A percentile compares a stretch with the other conserved stretches of the same genome.
These are phyloP conservation scores for Urocynchramus pylzowi DNA, from an alignment of 2,113 vertebrate species.

Conservation along the genomic window DNA sequence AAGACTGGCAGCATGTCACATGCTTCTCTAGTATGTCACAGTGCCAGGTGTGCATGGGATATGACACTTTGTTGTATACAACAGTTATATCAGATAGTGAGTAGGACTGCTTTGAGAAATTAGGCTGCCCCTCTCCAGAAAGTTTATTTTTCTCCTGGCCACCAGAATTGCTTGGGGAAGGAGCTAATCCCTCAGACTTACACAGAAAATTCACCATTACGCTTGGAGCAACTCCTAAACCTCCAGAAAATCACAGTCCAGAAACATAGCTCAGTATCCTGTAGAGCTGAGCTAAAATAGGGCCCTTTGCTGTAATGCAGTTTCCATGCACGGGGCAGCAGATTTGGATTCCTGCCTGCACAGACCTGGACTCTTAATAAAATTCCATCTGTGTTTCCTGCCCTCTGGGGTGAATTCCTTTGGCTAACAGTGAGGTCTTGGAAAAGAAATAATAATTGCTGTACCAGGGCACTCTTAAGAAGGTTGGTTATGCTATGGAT, in stretches of 20 bases:
- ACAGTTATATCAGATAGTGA: background rate
- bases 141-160: background rate
- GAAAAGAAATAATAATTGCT: background rate
- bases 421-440: constrained; percentile 4
- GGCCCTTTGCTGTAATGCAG: background rate
- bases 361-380: constrained; percentile 6
- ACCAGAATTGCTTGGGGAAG: background rate
- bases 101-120: background rate
- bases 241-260: background rate
- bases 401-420: background rate
- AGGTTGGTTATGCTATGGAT: background rate
- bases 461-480: background rate
- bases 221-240: background rate
- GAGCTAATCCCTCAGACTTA: background rate
- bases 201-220: background rate
- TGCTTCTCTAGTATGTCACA: background rate
- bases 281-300: background rate
- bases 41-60: background rate
- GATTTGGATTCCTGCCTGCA: background rate
- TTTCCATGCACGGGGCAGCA: background rate
- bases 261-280: background rate
- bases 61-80: background rate
- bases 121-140: background rate
- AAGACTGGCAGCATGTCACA: background rate
- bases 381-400: constrained; percentile 57